These are phyloP conservation scores for Drosophila crucigera DNA, from an alignment of 2,888 invertebrate species.

Conservation along the genomic window DNA sequence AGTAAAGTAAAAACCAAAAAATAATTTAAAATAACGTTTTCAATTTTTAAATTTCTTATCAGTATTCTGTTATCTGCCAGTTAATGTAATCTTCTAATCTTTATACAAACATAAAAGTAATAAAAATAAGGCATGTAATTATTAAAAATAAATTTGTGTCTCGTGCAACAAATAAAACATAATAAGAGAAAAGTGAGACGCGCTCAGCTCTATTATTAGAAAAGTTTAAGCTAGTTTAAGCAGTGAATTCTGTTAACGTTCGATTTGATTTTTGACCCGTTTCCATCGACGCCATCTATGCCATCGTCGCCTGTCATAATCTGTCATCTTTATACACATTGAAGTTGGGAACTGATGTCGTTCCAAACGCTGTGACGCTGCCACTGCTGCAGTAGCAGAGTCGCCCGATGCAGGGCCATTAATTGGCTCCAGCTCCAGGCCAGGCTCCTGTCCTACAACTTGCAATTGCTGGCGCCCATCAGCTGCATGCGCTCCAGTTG, in stretches of 20 bases:
- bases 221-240: constrained; percentile 24
- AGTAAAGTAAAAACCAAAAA: not conserved
- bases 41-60: not conserved
- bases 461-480: constrained; percentile 34
- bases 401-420: constrained; percentile 77
- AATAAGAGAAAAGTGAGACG: not conserved
- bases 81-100: not conserved
- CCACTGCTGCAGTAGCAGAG: constrained; percentile 48
- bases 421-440: constrained; percentile 76
- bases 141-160: not conserved
- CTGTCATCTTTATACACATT: constrained; percentile 47
- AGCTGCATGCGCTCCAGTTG: constrained; percentile 82
- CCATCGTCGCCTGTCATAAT: not conserved
- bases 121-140: not conserved
- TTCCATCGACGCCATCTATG: not conserved
- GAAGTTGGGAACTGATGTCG: constrained; percentile 54
- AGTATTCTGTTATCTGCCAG: not conserved
- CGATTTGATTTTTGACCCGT: constrained; percentile 17
- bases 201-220: not conserved
- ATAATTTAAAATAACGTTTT: not conserved
- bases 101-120: not conserved
- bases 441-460: constrained; percentile 75
- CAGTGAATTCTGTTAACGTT: constrained; percentile 25
- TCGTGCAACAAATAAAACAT: not conserved
- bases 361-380: constrained; percentile 51